These are phyloP conservation scores for Macquaria ambigua DNA, from an alignment of 2,113 vertebrate genomes.

Conservation along the genomic window DNA sequence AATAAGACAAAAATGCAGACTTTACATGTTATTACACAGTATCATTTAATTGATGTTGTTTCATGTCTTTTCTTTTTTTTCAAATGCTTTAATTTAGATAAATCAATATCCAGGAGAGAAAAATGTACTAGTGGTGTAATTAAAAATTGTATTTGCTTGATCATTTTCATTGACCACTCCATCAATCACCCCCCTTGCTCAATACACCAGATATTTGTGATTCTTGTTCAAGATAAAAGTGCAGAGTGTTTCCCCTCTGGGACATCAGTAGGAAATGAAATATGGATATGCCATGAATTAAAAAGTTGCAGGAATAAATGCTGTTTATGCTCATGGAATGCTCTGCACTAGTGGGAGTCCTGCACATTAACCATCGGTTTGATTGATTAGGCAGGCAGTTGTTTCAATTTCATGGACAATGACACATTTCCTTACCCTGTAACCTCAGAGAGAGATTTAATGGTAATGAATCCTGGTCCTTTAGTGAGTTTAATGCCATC, in stretches of 20 bases:
- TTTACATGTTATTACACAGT: constrained; percentile 5
- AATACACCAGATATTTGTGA: constrained; percentile 65
- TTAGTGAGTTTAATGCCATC: constrained; percentile 72
- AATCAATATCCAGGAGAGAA: constrained; percentile 54
- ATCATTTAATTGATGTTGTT: constrained; percentile 23
- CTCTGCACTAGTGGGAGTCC: constrained; percentile 43
- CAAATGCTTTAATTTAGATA: constrained; percentile 53
- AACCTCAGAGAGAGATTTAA: constrained; percentile 78
- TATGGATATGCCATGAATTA: constrained; percentile 70
- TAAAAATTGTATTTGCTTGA: constrained; percentile 69
- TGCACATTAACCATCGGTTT: constrained; percentile 65
- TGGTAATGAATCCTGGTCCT: constrained; percentile 75
- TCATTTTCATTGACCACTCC: constrained; percentile 68
- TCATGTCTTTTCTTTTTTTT: constrained; percentile 3
- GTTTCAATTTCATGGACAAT: constrained; percentile 78
- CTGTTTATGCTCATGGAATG: constrained; percentile 53
- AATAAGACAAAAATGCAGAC: neutral
- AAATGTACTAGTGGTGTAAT: constrained; percentile 62
- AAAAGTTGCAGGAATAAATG: constrained; percentile 63
- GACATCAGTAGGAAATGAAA: constrained; percentile 59
- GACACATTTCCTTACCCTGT: constrained; percentile 75
- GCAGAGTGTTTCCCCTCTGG: constrained; percentile 56
- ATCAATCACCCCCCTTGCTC: constrained; percentile 66
- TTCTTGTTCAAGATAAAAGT: constrained; percentile 60
- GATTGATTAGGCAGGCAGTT: constrained; percentile 74